Percentiles rank a stretch among this genome's conserved stretches.
phyloP scores from a whole-genome alignment of 2,888 invertebrate genomes.

The Cephalotes varians region DNA sequence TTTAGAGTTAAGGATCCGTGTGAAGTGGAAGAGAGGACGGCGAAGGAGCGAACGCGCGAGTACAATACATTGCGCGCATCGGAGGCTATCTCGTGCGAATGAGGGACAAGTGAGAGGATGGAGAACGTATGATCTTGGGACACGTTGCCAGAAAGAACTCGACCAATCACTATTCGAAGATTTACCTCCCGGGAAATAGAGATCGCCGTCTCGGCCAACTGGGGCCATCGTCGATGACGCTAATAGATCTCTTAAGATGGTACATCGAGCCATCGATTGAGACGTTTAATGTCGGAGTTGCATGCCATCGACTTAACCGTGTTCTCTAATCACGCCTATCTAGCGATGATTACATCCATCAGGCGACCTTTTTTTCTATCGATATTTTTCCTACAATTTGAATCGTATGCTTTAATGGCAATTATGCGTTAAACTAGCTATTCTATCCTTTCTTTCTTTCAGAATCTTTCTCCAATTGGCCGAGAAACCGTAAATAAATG shows the following conservation, averaged over 20 bases:
- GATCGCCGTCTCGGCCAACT: constrained; percentile 70
- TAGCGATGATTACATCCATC: not conserved
- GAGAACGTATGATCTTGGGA: constrained; percentile 63
- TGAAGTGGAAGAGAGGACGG: constrained; percentile 54
- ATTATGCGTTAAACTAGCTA: not conserved
- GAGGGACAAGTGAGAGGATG: not conserved
- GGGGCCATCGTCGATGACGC: constrained; percentile 58
- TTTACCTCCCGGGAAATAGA: constrained; percentile 66
- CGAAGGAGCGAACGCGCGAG: constrained; percentile 53
- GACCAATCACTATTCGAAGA: constrained; percentile 62
- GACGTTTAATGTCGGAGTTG: constrained; percentile 43
- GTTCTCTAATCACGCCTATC: constrained; percentile 21
- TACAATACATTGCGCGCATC: constrained; percentile 55
- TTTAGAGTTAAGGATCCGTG: constrained; percentile 69
- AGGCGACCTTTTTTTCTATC: not conserved
- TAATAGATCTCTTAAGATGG: constrained; percentile 63
- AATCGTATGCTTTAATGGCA: not conserved
- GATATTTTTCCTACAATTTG: not conserved
- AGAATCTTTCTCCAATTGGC: not conserved
- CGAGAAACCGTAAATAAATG: not conserved
- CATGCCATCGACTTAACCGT: constrained; percentile 13
- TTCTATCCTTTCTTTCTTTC: too few relatives aligned
- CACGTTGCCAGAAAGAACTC: constrained; percentile 66
- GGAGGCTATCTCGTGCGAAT: not conserved
- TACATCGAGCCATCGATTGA: constrained; percentile 33